Evolutionary conservation across 2,113 vertebrate species (phyloP), one percentile per base, ranked within the genome.

Genomic region (Tragelaphus imberbis): DNA sequence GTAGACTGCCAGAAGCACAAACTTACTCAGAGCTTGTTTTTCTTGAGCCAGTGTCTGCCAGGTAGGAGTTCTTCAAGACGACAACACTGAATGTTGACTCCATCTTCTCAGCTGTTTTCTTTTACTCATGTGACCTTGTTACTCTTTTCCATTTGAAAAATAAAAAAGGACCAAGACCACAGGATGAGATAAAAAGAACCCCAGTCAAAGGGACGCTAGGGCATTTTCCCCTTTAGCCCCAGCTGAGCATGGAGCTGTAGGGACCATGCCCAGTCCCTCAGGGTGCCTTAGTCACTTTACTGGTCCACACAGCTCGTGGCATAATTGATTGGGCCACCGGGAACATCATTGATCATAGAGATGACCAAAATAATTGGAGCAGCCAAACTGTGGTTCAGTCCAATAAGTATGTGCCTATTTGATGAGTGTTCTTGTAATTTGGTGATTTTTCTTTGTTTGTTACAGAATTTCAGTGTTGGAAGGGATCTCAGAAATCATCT

Each of bases 361-460:
- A 91, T 75, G 90, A 61, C 51, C 49, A 33, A 87, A 95, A 94
- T 97, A 92, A 96, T 88, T 84, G 25, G 53, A 96, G 44, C 90
- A 90, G 40, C 61, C 96, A 58, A 86, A 95, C 25, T 89, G 61
- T 86, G 36, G 16, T 49, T 91, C 84, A n/a, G 27, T 81, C 28
- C 44, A 71, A 55, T 40, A 85, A 97, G n/a, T 68, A 81, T 84
- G 25, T 84, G 51, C 47, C 49, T 65, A 17, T 96, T 77, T 84
- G 89, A 80, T 58, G 58, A 92, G 51, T 19, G 47, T 88, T 75
- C 63, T 89, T 91, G 2, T 84, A 71, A 87, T 59, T 80, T 19
- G 82, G 40, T 80, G 55, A 59, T 96, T 93, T 95, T 93, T 63
- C 77, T 91, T 84, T 55, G 65, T 97, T 79, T 87, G 49, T 80